Percentiles rank a stretch among this genome's conserved stretches.
phyloP scores from a whole-genome alignment of 2,888 invertebrate genomes.

The Acleris emargana region DNA sequence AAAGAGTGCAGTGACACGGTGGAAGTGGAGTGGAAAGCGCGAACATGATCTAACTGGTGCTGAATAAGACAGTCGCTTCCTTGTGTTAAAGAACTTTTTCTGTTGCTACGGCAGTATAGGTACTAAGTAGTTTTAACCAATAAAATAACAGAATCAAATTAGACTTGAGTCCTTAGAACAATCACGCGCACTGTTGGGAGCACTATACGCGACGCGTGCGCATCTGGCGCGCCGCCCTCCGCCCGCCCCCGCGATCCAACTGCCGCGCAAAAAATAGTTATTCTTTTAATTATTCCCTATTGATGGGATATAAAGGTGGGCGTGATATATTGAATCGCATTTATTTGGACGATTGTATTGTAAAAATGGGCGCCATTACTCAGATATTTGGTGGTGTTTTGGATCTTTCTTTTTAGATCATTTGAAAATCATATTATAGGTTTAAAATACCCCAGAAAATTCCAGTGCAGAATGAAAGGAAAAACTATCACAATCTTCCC shows the following conservation, averaged over 20 bases:
- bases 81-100: no score
- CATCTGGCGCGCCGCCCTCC: conserved; percentile 68
- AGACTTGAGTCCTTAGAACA: conserved; percentile 18
- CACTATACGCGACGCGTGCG: conserved; percentile 59
- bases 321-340: conserved; percentile 15
- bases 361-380: neutral
- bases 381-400: no score
- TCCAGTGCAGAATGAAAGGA: no score
- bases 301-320: conserved; percentile 14
- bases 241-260: conserved; percentile 60
- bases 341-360: neutral
- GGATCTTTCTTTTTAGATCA: no score
- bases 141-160: neutral
- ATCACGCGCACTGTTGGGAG: conserved; percentile 37
- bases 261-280: conserved; percentile 54
- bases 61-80: no score
- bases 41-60: no score
- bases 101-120: neutral
- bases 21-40: no score
- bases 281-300: conserved; percentile 27
- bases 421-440: no score
- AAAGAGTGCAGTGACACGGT: no score
- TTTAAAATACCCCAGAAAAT: no score
- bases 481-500: no score
- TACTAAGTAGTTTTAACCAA: neutral